A percentile compares a stretch with the other conserved stretches of the same genome.
Evolutionary conservation across 2,797 vertebrate species (phyloP).

Genomic region (Sebastolobus altivelis): DNA sequence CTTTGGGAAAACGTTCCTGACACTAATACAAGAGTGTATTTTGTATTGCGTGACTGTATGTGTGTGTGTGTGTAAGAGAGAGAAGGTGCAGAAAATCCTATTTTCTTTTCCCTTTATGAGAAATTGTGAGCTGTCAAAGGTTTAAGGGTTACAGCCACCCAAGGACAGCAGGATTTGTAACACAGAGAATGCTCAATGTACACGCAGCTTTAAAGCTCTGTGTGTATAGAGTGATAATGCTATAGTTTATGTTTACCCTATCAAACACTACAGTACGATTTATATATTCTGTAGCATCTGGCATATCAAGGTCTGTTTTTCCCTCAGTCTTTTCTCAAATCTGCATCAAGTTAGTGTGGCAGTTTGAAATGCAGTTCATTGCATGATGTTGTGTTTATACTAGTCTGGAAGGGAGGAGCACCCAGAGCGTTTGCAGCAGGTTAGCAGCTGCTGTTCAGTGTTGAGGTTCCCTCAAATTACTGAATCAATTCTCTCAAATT

Average conservation of each 20-base stretch:
- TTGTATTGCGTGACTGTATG: conserved; percentile 13
- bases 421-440: not conserved
- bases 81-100: conserved; percentile 25
- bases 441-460: conserved; percentile 2
- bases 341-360: not conserved
- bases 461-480: not conserved
- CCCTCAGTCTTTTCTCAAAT: not conserved
- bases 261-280: not conserved
- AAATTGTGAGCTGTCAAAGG: conserved; percentile 57
- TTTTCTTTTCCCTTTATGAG: conserved; percentile 58
- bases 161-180: conserved; percentile 27
- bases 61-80: conserved; percentile 5
- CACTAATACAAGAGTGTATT: conserved; percentile 29
- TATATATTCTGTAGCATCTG: not conserved
- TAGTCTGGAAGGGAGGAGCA: not conserved
- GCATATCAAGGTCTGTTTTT: not conserved
- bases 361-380: not conserved
- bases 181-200: not conserved
- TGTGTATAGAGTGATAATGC: not conserved
- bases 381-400: not conserved
- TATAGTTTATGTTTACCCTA: not conserved
- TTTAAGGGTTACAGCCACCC: conserved; percentile 39
- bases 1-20: conserved; percentile 41
- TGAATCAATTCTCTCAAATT: not conserved
- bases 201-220: conserved; percentile 2